These are phyloP conservation scores for Capricornis sumatraensis DNA, from an alignment of 2,113 vertebrate species.

Conservation along the genomic window DNA sequence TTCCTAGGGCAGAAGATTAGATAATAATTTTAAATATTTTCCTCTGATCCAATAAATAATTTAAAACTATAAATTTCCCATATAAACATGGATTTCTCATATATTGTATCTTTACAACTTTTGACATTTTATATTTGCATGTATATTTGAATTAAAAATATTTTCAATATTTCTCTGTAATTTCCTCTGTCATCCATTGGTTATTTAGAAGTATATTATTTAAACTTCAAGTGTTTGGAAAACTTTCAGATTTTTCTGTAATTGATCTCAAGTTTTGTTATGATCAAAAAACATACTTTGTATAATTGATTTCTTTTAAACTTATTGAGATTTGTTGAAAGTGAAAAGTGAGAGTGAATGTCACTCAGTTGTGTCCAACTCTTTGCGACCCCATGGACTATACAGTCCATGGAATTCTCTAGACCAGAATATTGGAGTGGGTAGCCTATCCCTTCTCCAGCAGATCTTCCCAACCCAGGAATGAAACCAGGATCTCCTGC, in stretches of 20 bases:
- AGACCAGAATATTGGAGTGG: not conserved
- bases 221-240: not conserved
- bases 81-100: not conserved
- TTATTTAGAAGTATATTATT: not conserved
- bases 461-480: not conserved
- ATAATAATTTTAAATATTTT: not conserved
- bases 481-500: not conserved
- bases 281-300: not conserved
- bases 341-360: not conserved
- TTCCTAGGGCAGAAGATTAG: not conserved
- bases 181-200: not conserved
- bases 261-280: not conserved
- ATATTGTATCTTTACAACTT: not conserved
- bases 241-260: not conserved
- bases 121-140: not conserved
- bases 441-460: not conserved
- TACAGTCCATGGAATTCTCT: not conserved
- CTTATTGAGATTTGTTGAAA: not conserved
- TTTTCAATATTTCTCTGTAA: not conserved
- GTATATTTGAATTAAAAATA: not conserved
- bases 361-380: not conserved
- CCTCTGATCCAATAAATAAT: not conserved
- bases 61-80: not conserved
- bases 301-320: not conserved
- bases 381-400: not conserved